Conservation (phyloP, 2,113 vertebrate genomes). For the Xenopus tropicalis region UCB_Xtro_10.0 CM004447.2:110153001-110153500, state of each 20-base stretch:
- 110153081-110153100: constrained; percentile 46
- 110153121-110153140: constrained; percentile 42
- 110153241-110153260: not conserved
- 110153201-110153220: constrained; percentile 1
- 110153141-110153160: constrained; percentile 28
- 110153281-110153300: constrained; percentile 1
- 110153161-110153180: constrained; percentile 29
- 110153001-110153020: constrained; percentile 45
- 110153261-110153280: not conserved
- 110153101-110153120: constrained; percentile 39
- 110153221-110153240: not conserved
- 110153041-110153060: constrained; percentile 44
- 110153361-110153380: not conserved
- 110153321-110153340: not conserved
- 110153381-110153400: not conserved
- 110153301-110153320: not conserved
- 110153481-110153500: too few species aligned
- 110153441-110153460: too few species aligned
- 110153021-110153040: constrained; percentile 41
- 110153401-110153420: not conserved
- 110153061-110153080: constrained; percentile 44
- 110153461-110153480: too few species aligned
- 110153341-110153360: not conserved
- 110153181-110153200: not conserved
- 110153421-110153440: not conserved